A percentile compares a stretch with the other conserved stretches of the same genome.
These are phyloP conservation scores for Lycorma delicatula DNA, from an alignment of 1,140 invertebrate species.

Conservation along the genomic window DNA sequence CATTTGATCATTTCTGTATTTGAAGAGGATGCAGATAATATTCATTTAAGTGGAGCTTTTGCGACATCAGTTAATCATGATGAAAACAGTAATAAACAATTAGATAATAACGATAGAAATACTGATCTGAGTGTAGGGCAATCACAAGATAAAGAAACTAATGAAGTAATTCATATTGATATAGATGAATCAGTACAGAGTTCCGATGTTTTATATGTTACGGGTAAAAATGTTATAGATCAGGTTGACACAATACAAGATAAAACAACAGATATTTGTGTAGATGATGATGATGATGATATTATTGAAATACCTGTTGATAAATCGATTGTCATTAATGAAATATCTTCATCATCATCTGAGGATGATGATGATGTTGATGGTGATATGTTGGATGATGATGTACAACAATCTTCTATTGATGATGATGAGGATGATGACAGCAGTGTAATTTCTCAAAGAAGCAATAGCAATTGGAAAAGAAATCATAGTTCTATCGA, in stretches of 20 bases:
- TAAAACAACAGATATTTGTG: no score
- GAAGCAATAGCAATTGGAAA: constrained; percentile 10
- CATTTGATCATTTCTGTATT: neutral
- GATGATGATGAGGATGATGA: constrained; percentile 28
- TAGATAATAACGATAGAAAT: no score
- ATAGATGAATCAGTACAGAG: constrained; percentile 29
- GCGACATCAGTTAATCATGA: no score
- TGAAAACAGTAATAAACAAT: no score
- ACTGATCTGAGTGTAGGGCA: constrained; percentile 33
- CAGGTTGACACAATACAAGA: no score
- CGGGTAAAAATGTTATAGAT: no score
- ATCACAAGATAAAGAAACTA: constrained; percentile 33
- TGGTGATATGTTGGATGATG: constrained; percentile 35
- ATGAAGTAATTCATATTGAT: constrained; percentile 36
- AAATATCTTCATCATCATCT: constrained; percentile 35
- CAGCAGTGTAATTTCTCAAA: neutral
- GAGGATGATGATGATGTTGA: constrained; percentile 24
- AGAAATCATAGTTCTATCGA: no score
- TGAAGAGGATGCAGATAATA: neutral
- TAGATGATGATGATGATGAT: constrained; percentile 8
- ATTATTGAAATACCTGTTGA: neutral
- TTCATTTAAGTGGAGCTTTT: neutral
- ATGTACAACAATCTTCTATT: constrained; percentile 34
- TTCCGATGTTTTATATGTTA: no score
- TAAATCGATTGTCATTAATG: constrained; percentile 5